Evolutionary conservation across 2,797 vertebrate species (phyloP).

Genomic region (Mycteria americana): DNA sequence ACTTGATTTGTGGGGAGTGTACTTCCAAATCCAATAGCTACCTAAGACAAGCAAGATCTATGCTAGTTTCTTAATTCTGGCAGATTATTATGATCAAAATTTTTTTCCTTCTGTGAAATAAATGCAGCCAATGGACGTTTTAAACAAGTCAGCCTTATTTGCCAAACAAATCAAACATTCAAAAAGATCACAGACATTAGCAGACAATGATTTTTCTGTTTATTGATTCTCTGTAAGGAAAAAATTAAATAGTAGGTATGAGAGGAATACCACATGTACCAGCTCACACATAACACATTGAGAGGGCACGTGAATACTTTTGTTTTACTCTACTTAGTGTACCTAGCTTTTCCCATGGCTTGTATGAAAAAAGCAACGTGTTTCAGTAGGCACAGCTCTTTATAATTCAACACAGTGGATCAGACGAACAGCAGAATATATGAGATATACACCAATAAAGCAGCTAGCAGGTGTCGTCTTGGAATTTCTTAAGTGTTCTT

Average conservation of each 20-base stretch:
- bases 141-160: not conserved
- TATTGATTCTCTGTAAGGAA: not conserved
- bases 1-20: not conserved
- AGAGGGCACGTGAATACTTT: not conserved
- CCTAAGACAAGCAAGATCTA: not conserved
- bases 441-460: conserved; percentile 27
- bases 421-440: not conserved
- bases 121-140: not conserved
- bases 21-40: not conserved
- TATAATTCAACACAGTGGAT: not conserved
- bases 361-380: not conserved
- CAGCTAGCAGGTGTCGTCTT: conserved; percentile 44
- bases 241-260: not conserved
- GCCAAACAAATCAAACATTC: not conserved
- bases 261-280: not conserved
- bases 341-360: not conserved
- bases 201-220: not conserved
- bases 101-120: not conserved
- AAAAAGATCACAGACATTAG: not conserved
- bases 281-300: rapidly evolving
- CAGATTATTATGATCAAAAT: not conserved
- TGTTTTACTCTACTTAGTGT: not conserved
- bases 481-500: conserved; percentile 57
- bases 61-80: conserved; percentile 15
- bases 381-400: not conserved